phyloP scores from a whole-genome alignment of 2,888 invertebrate genomes.

The Drosophila affinis region DNA sequence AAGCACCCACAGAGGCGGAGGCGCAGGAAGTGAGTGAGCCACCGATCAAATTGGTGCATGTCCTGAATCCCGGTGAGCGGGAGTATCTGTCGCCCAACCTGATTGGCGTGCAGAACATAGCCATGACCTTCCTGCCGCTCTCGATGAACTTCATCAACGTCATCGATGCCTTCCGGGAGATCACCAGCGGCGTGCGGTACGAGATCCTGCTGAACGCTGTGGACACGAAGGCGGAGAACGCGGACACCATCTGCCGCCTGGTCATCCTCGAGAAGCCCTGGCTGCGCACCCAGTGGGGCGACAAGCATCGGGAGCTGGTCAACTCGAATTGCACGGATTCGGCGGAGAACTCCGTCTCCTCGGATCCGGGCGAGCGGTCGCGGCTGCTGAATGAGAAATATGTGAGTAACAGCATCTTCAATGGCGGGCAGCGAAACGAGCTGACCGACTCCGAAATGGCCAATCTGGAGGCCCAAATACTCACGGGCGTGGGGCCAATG shows the following conservation, averaged over 20 bases:
- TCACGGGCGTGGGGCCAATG: slow-evolving; percentile 49
- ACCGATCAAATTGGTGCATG: slow-evolving; percentile 77
- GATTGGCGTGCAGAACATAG: slow-evolving; percentile 82
- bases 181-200: slow-evolving; percentile 82
- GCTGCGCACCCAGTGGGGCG: slow-evolving; percentile 85
- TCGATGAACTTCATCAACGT: slow-evolving; percentile 82
- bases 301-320: slow-evolving; percentile 86
- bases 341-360: slow-evolving; percentile 50
- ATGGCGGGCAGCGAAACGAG: slow-evolving; percentile 80
- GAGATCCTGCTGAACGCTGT: slow-evolving; percentile 81
- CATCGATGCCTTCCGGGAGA: slow-evolving; percentile 82
- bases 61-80: slow-evolving; percentile 82
- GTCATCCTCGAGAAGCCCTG: slow-evolving; percentile 88
- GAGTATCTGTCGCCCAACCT: slow-evolving; percentile 83
- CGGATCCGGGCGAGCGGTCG: slow-evolving; percentile 52
- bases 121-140: slow-evolving; percentile 81
- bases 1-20: slow-evolving; percentile 25
- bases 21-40: slow-evolving; percentile 62
- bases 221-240: slow-evolving; percentile 77
- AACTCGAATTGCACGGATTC: slow-evolving; percentile 88
- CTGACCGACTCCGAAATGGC: slow-evolving; percentile 80
- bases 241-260: slow-evolving; percentile 85
- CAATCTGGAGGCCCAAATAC: slow-evolving; percentile 81
- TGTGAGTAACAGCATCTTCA: slow-evolving; percentile 81
- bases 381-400: slow-evolving; percentile 79